Percentiles rank a stretch among this genome's conserved stretches.
These are phyloP conservation scores for Sminthopsis crassicaudata DNA, from an alignment of 2,113 vertebrate species.

Conservation along the genomic window DNA sequence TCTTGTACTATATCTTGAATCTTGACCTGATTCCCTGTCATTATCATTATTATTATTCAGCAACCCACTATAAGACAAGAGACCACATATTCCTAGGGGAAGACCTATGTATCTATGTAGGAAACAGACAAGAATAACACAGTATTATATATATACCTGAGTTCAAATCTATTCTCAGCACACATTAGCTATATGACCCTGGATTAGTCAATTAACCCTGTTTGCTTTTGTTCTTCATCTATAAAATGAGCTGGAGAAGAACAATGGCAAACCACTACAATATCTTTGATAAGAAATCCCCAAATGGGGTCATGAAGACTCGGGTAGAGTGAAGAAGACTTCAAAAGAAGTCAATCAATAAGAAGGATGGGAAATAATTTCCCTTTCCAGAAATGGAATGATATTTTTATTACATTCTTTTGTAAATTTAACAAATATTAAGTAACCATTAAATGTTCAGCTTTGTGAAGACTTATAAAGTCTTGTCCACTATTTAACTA, in stretches of 20 bases:
- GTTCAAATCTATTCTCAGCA: not conserved
- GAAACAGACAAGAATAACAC: not conserved
- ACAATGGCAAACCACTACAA: not conserved
- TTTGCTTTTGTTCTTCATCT: not conserved
- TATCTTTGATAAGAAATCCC: not conserved
- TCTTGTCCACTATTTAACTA: not conserved
- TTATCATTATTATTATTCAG: slow-evolving; percentile 19
- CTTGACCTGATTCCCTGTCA: not conserved
- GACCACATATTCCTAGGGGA: not conserved
- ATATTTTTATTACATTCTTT: not conserved
- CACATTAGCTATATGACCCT: not conserved
- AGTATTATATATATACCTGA: not conserved
- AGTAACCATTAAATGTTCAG: not conserved
- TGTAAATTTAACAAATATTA: not conserved
- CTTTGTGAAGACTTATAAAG: slow-evolving; percentile 5
- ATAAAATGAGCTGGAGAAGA: not conserved
- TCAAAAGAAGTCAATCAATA: not conserved
- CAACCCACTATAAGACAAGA: slow-evolving; percentile 33
- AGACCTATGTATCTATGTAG: not conserved
- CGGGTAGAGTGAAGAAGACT: not conserved
- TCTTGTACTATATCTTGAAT: not conserved
- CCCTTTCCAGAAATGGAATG: slow-evolving; percentile 21
- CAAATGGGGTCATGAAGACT: not conserved
- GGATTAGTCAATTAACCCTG: not conserved
- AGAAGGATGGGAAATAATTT: not conserved